Base-by-base conservation (phyloP, 2,888 invertebrate genomes). In the Apomyelois bistriatella region DNA sequence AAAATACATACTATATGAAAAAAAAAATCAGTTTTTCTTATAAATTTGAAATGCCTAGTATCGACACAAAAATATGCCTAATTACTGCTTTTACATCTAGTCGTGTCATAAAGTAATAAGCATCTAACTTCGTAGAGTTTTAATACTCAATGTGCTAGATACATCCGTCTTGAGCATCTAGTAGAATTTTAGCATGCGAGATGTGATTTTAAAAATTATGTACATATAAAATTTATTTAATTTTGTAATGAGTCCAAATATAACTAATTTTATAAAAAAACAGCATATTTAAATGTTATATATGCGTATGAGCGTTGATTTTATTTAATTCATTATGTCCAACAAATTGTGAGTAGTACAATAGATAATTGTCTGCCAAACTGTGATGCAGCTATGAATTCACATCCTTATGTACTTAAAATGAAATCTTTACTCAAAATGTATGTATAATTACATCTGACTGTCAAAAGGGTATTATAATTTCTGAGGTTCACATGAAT, bases 221-320 rank as follows among this genome's bases (percentile, higher is more conserved):
- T n/a, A n/a, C n/a, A n/a, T n/a, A n/a, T n/a, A n/a, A n/a, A n/a
- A n/a, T n/a, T 67, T 61, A 53, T 12, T 56, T 13, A 52, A 56
- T 60, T 53, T 47, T 16, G 13, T 9, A 17, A 40, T 15, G 3
- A 32, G 2, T 9, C 7, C 1, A 9, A 9, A 32, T 28, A 28
- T 5, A 28, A 28, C 28, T 28, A 28, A 28, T 5, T 28, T 28
- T 12, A 12, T 12, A 3, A 12, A 37, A 3, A 37, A 37, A 10
- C 37, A 37, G n/a, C n/a, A n/a, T n/a, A n/a, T n/a, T n/a, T n/a
- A 40, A 85, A 80, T 88, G 87, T 89, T 90, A 86, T 76, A n/a
- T n/a, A 79, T 16, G 75, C 79, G 87, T 85, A 82, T 79, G 84
- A 76, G 77, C 66, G 85, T 79, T 82, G 61, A 74, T 82, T 84